Evolutionary conservation across 2,113 vertebrate species (phyloP).

Genomic region (Anas platyrhynchos): DNA sequence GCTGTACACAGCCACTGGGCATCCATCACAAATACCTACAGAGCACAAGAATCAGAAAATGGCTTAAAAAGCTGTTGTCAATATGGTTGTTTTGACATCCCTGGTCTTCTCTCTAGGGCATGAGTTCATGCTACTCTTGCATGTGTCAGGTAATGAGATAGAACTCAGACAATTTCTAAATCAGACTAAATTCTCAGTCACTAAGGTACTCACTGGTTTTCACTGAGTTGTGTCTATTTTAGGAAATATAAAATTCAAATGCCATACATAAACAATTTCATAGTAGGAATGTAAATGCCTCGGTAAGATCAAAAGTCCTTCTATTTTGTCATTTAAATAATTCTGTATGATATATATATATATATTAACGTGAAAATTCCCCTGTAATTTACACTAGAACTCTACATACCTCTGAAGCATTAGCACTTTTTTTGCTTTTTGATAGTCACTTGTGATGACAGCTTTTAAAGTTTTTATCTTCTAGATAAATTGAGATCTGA

Average conservation of each 20-base stretch:
- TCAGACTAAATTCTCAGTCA: background rate
- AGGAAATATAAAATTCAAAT: background rate
- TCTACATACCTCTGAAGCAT: background rate
- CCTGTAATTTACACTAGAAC: background rate
- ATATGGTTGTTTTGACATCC: background rate
- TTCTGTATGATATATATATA: background rate
- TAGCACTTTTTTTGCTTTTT: background rate
- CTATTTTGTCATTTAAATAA: background rate
- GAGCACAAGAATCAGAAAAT: background rate
- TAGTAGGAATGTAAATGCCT: background rate
- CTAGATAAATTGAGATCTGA: background rate
- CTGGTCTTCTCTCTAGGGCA: background rate
- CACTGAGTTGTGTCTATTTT: background rate
- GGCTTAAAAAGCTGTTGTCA: background rate
- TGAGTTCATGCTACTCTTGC: background rate
- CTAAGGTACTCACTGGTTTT: background rate
- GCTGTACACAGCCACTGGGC: background rate
- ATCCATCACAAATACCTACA: background rate
- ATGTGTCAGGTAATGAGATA: background rate
- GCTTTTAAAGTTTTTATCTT: background rate
- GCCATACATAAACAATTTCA: background rate
- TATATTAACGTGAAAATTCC: background rate
- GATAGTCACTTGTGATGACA: background rate
- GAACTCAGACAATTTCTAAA: background rate
- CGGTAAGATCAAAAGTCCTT: background rate